A percentile compares a stretch with the other conserved stretches of the same genome.
Conservation (phyloP, 2,888 invertebrate species). For the Campoplex capitator region DNA sequence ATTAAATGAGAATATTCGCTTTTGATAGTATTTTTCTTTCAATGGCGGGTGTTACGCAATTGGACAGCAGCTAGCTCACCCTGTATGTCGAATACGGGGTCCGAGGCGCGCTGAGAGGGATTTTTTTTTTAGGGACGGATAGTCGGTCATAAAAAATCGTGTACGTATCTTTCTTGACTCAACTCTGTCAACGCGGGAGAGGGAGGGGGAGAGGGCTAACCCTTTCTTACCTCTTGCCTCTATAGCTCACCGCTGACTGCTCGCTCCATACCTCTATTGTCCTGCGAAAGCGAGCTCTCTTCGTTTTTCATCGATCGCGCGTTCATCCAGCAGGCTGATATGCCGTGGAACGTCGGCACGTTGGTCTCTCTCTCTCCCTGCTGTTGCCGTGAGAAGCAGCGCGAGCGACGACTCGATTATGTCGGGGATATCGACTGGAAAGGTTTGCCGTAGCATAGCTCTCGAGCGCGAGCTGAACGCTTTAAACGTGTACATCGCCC, state of each 20-base stretch:
- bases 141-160: neutral
- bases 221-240: neutral
- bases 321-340: conserved; percentile 1
- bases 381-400: neutral
- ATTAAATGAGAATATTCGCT: too few relatives aligned
- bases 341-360: neutral
- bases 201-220: neutral
- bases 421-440: conserved; percentile 64
- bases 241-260: neutral
- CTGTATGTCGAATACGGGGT: neutral
- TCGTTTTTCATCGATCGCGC: conserved; percentile 15
- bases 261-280: neutral
- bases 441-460: conserved; percentile 56
- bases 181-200: neutral
- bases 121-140: neutral
- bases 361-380: neutral
- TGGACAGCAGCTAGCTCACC: too few relatives aligned
- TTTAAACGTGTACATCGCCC: conserved; percentile 11
- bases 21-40: too few relatives aligned
- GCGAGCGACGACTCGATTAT: conserved; percentile 52
- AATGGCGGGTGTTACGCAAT: too few relatives aligned
- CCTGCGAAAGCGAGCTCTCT: conserved; percentile 5
- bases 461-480: conserved; percentile 10
- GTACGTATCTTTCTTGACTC: neutral
- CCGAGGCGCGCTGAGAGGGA: neutral